Evolutionary conservation across 2,888 invertebrate genomes (phyloP), one percentile per base, ranked within the genome.

Genomic region (Penaeus monodon): DNA sequence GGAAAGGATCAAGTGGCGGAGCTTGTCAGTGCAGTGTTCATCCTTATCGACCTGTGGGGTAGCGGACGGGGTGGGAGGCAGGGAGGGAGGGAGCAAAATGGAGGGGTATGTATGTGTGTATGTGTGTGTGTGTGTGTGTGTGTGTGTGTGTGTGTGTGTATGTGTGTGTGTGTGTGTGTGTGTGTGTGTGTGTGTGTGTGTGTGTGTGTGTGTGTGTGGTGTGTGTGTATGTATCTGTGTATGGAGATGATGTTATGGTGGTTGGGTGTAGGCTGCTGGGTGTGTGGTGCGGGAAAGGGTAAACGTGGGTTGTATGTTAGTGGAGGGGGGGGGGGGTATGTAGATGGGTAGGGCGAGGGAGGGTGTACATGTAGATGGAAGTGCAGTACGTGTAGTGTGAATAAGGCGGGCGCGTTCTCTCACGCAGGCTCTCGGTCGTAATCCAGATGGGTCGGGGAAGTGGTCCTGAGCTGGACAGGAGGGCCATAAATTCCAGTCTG

Each of bases 401-500:
- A 33, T 33, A 33, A 33, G 33, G 38, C 4, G 38, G 38, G 38
- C 33, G 3, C 33, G 38, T 7, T 2, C 38, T 44, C 38, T 44
- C 38, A 0, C 38, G 38, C 2, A 8, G 8, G 38, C 38, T 44
- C 4, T 0, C 38, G 38, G 33, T 66, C 65, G 38, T 66, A 80
- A 66, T 38, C 29, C 65, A 66, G 66, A 66, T 65, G 80, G 80
- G 24, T 66, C 66, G 44, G 63, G 38, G 80, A 80, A 80, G 80
- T 80, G 80, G 80, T 66, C 66, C 66, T 66, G 80, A 80, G 80
- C 64, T 80, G 66, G 80, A 80, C 80, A 80, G 66, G 80, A 80
- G 64, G 66, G 66, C 66, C 38, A 80, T 80, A 80, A 80, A 80
- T 80, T 80, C 80, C 80, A 80, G 80, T 80, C 80, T 66, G 80